Evolutionary conservation across 2,888 invertebrate species (phyloP).

Genomic region (Sicus ferrugineus): DNA sequence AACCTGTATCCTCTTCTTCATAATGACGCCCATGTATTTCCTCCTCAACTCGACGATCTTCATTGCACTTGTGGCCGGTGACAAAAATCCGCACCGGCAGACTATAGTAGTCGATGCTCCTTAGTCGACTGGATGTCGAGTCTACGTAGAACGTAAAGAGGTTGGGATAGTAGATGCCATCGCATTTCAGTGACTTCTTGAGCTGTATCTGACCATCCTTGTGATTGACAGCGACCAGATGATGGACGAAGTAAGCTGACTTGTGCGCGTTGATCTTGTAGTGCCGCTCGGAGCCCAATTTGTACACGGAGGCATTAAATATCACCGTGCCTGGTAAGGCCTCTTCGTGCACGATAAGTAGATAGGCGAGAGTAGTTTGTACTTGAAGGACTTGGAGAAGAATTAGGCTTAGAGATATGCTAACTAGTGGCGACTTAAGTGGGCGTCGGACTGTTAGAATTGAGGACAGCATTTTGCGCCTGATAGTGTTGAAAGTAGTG

Average conservation of each 20-base stretch:
- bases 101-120: conserved; percentile 85
- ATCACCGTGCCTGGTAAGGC: conserved; percentile 73
- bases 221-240: conserved; percentile 77
- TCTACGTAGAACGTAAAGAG: conserved; percentile 88
- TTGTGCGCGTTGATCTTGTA: conserved; percentile 83
- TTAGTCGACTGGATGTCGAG: conserved; percentile 79
- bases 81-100: conserved; percentile 79
- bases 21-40: conserved; percentile 65
- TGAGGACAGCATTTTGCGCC: conserved; percentile 16
- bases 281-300: conserved; percentile 78
- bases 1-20: conserved; percentile 70
- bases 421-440: conserved; percentile 1
- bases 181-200: conserved; percentile 76
- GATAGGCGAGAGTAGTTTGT: conserved; percentile 62
- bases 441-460: not conserved
- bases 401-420: not conserved
- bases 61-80: conserved; percentile 75
- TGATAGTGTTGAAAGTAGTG: not conserved
- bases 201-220: conserved; percentile 79
- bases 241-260: conserved; percentile 83
- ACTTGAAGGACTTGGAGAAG: conserved; percentile 40
- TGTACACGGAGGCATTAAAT: conserved; percentile 82
- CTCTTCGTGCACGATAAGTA: conserved; percentile 70
- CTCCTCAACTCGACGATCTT: conserved; percentile 71
- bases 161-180: conserved; percentile 83